Conservation (phyloP, 2,888 invertebrate genomes). For the Allophyes oxyacanthae region DNA sequence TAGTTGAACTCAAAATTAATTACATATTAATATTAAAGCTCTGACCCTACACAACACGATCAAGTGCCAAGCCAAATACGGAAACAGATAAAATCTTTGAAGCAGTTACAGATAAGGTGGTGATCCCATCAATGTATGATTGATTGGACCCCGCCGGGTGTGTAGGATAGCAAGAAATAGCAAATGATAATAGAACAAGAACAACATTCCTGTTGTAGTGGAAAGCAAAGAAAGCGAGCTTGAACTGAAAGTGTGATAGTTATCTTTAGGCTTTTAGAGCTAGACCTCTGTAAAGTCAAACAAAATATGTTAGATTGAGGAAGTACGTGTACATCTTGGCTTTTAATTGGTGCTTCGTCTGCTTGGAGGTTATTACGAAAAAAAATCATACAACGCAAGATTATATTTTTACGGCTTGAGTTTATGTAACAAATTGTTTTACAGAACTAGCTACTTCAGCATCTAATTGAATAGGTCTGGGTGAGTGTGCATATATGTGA, state of each 20-base stretch:
- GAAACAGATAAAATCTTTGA: conserved; percentile 35
- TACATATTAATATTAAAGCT: conserved; percentile 9
- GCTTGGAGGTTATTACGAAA: too few relatives aligned
- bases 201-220: conserved; percentile 65
- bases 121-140: conserved; percentile 35
- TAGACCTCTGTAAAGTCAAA: conserved; percentile 18
- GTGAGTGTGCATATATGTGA: too few relatives aligned
- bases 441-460: too few relatives aligned
- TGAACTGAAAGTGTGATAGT: conserved; percentile 58
- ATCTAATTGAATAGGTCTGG: too few relatives aligned
- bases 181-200: conserved; percentile 64
- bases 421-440: too few relatives aligned
- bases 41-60: conserved; percentile 33
- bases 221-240: conserved; percentile 72
- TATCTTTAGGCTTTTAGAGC: conserved; percentile 19
- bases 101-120: conserved; percentile 31
- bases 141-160: conserved; percentile 30
- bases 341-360: too few relatives aligned
- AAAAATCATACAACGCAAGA: too few relatives aligned
- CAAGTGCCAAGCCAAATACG: conserved; percentile 29
- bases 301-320: background rate
- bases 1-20: conserved; percentile 22
- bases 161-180: conserved; percentile 34
- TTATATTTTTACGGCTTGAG: too few relatives aligned
- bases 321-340: background rate